Conservation (phyloP, 1,140 invertebrate genomes). For the Drosophila teissieri region DNA sequence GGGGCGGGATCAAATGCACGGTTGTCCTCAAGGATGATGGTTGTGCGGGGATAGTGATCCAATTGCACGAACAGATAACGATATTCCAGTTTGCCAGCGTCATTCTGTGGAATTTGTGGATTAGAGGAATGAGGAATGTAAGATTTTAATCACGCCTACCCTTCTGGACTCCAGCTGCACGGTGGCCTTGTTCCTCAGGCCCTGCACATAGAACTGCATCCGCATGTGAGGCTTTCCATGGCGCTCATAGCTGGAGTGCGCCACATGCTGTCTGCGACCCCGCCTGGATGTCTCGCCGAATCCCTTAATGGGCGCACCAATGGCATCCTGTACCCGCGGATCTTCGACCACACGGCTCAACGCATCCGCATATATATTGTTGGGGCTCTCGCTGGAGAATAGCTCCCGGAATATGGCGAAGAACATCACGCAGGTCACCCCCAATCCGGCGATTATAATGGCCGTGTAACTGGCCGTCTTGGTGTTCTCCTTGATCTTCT, state of each 20-base stretch:
- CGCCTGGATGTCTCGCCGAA: slow-evolving; percentile 93
- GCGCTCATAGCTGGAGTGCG: slow-evolving; percentile 90
- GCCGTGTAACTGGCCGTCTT: slow-evolving; percentile 93
- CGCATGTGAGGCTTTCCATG: slow-evolving; percentile 92
- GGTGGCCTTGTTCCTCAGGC: slow-evolving; percentile 90
- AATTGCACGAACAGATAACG: slow-evolving; percentile 93
- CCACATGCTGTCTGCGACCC: slow-evolving; percentile 89
- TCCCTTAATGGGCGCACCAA: slow-evolving; percentile 94
- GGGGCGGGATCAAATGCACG: slow-evolving; percentile 83
- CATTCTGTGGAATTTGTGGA: slow-evolving; percentile 86
- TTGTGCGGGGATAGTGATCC: slow-evolving; percentile 89
- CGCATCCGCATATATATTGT: slow-evolving; percentile 92
- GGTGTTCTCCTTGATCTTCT: slow-evolving; percentile 94
- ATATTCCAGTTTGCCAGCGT: slow-evolving; percentile 91
- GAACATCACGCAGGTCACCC: slow-evolving; percentile 91
- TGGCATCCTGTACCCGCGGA: slow-evolving; percentile 88
- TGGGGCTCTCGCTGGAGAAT: slow-evolving; percentile 94
- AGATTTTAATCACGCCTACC: slow-evolving; percentile 85
- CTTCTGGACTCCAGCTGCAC: slow-evolving; percentile 94
- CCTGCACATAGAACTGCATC: slow-evolving; percentile 96
- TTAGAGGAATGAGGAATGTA: no score
- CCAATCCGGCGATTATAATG: slow-evolving; percentile 91
- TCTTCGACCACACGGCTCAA: slow-evolving; percentile 89
- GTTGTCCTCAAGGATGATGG: slow-evolving; percentile 91
- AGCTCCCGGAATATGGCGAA: slow-evolving; percentile 93